These are phyloP conservation scores for Donacobius atricapilla DNA, from an alignment of 2,113 vertebrate species.

Conservation along the genomic window DNA sequence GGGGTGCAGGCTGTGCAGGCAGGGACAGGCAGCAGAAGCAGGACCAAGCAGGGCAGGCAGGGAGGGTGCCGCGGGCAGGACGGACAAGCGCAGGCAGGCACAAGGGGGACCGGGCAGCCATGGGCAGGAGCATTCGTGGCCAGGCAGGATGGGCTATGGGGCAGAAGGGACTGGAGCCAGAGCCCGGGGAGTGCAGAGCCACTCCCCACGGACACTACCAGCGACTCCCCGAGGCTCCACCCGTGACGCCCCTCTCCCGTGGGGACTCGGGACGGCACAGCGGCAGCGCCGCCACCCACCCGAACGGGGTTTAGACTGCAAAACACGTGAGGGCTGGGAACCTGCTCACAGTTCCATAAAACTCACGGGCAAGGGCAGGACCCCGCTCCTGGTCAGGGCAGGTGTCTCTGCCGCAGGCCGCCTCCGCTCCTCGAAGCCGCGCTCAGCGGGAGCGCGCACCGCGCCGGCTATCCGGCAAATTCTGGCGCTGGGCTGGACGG, in stretches of 20 bases:
- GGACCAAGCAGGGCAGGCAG: too few species aligned
- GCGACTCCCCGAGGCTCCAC: accelerated
- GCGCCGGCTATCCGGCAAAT: not conserved
- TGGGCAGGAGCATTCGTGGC: not conserved
- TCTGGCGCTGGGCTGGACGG: not conserved
- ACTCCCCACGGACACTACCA: accelerated
- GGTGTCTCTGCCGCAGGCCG: not conserved
- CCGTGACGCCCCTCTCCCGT: accelerated
- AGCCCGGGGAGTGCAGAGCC: not conserved
- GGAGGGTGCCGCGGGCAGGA: too few species aligned
- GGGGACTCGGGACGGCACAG: not conserved
- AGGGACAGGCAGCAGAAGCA: not conserved
- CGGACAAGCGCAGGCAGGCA: not conserved
- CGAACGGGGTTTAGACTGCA: not conserved
- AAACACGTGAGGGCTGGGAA: slow-evolving; percentile 35
- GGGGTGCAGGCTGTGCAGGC: accelerated
- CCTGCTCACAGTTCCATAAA: slow-evolving; percentile 33
- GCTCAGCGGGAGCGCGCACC: not conserved
- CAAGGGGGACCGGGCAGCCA: not conserved
- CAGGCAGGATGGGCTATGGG: not conserved
- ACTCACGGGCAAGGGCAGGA: not conserved
- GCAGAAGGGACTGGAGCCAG: accelerated
- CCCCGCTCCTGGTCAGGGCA: slow-evolving; percentile 1
- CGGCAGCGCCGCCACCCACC: not conserved
- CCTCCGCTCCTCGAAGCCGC: not conserved